Evolutionary conservation across 2,888 invertebrate genomes (phyloP).

Genomic region (Clitarchus hookeri): DNA sequence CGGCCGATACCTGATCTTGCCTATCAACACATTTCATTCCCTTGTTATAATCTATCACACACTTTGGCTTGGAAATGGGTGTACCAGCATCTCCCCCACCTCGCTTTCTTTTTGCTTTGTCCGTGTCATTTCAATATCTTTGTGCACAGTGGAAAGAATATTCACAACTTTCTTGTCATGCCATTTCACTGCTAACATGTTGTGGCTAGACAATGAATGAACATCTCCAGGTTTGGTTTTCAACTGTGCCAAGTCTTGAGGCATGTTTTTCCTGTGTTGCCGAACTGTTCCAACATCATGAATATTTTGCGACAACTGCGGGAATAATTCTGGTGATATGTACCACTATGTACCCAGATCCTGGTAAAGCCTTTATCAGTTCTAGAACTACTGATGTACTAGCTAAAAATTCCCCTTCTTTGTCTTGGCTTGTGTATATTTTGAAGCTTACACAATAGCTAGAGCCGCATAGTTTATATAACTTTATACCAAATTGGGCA

Average conservation of each 20-base stretch:
- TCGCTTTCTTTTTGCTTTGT: constrained; percentile 28
- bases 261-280: not conserved
- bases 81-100: not conserved
- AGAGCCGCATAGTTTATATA: constrained; percentile 35
- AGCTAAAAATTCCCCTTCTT: not conserved
- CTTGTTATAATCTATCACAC: constrained; percentile 44
- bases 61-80: constrained; percentile 39
- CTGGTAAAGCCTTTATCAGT: not conserved
- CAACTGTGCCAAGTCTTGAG: constrained; percentile 8
- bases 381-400: not conserved
- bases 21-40: constrained; percentile 44
- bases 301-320: not conserved
- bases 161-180: constrained; percentile 42
- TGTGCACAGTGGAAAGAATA: constrained; percentile 41
- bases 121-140: constrained; percentile 31
- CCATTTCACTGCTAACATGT: constrained; percentile 36
- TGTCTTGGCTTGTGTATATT: constrained; percentile 35
- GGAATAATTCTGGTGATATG: not conserved
- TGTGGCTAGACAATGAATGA: not conserved
- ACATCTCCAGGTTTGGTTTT: constrained; percentile 1
- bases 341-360: not conserved
- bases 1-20: constrained; percentile 41
- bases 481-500: constrained; percentile 36
- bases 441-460: constrained; percentile 32
- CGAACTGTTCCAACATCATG: not conserved